Conservation (phyloP, 2,797 vertebrate species). For the Monodelphis domestica region DNA sequence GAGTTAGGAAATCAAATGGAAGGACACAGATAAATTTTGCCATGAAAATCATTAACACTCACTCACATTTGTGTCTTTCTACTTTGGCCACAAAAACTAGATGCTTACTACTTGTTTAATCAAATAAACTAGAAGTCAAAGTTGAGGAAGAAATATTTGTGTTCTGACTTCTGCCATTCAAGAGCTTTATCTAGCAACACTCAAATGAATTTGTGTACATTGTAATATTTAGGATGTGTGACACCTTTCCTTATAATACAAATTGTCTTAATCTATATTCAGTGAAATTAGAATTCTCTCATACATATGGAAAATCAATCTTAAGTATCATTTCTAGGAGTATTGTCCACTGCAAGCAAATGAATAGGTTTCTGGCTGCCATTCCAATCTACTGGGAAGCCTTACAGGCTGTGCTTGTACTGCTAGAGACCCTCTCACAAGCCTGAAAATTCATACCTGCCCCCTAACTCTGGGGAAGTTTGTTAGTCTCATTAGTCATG, state of each 20-base stretch:
- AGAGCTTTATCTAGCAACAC: conserved; percentile 22
- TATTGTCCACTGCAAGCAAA: not conserved
- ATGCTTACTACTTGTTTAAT: conserved; percentile 14
- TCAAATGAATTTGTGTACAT: conserved; percentile 23
- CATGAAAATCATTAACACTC: conserved; percentile 10
- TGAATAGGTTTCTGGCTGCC: not conserved
- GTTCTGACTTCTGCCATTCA: conserved; percentile 21
- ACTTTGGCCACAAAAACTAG: conserved; percentile 30
- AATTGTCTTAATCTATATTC: conserved; percentile 18
- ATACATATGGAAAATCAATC: not conserved
- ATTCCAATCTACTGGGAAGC: not conserved
- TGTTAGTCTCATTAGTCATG: conserved; percentile 28
- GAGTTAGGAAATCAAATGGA: conserved; percentile 5
- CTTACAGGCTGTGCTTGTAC: not conserved
- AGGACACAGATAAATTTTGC: not conserved
- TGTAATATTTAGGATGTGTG: conserved; percentile 52
- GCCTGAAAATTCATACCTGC: not conserved
- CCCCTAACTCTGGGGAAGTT: not conserved
- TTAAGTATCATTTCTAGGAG: not conserved
- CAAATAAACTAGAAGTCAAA: not conserved
- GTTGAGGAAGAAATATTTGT: conserved; percentile 34
- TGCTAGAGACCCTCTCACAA: not conserved
- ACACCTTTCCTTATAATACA: conserved; percentile 2
- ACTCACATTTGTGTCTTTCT: not conserved
- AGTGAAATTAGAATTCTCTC: not conserved